Evolutionary conservation across 1,140 invertebrate species (phyloP).

Genomic region (Listronotus oregonensis): DNA sequence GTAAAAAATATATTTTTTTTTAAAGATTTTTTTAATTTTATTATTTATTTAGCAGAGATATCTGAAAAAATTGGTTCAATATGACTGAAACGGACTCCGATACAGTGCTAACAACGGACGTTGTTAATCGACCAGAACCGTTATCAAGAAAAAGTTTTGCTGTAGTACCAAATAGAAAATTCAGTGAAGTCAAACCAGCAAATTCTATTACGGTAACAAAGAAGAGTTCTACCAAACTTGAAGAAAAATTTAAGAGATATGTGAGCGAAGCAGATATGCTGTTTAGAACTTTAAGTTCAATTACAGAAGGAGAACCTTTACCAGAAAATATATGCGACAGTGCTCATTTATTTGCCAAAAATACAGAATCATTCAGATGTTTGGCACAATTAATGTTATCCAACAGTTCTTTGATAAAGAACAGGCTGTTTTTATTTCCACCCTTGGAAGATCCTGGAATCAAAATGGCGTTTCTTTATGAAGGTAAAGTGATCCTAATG

Average conservation of each 20-base stretch:
- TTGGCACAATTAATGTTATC: slow-evolving; percentile 54
- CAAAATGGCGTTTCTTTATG: slow-evolving; percentile 52
- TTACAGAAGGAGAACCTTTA: not conserved
- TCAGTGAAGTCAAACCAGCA: not conserved
- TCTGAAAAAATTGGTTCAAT: too few relatives aligned
- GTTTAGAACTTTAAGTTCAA: not conserved
- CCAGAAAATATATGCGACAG: slow-evolving; percentile 29
- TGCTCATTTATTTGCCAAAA: slow-evolving; percentile 35
- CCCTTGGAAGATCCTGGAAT: slow-evolving; percentile 59
- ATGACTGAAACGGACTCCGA: too few relatives aligned
- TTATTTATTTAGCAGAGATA: too few relatives aligned
- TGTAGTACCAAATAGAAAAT: too few relatives aligned
- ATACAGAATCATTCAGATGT: slow-evolving; percentile 48
- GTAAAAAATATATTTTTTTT: too few relatives aligned
- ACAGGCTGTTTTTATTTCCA: slow-evolving; percentile 59
- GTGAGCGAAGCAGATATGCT: slow-evolving; percentile 3
- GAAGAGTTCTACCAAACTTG: not conserved
- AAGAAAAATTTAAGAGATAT: slow-evolving; percentile 16
- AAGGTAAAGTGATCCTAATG: slow-evolving; percentile 24
- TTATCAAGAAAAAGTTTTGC: too few relatives aligned
- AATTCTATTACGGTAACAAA: not conserved
- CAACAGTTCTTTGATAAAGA: slow-evolving; percentile 55
- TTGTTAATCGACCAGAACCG: too few relatives aligned
- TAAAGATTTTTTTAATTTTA: too few relatives aligned
- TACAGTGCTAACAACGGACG: too few relatives aligned